These are phyloP conservation scores for Acanthoscelides obtectus DNA, from an alignment of 2,888 invertebrate genomes.

Conservation along the genomic window DNA sequence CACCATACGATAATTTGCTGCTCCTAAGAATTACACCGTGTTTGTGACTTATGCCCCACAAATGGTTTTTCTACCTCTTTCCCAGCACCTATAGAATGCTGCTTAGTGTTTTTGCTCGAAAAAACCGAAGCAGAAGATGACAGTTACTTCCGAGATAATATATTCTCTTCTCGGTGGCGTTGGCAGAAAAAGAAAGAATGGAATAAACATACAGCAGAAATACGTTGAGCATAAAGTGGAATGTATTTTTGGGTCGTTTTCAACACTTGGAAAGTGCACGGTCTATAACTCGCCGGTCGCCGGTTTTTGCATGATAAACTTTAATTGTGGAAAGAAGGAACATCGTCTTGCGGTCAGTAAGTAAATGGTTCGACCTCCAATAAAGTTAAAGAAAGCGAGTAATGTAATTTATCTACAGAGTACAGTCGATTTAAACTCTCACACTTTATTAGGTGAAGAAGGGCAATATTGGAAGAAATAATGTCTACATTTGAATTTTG, in stretches of 20 bases:
- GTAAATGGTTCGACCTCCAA: conserved; percentile 26
- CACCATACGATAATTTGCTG: no score
- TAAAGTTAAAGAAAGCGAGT: conserved; percentile 22
- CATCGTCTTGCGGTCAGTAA: conserved; percentile 30
- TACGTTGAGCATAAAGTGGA: not conserved
- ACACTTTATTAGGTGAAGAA: no score
- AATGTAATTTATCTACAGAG: conserved; percentile 20
- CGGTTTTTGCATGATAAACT: conserved; percentile 21
- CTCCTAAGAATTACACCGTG: no score
- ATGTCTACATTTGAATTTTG: no score
- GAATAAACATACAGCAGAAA: not conserved
- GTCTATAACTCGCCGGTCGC: conserved; percentile 12
- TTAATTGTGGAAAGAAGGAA: conserved; percentile 20
- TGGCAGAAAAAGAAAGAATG: not conserved
- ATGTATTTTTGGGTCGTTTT: conserved; percentile 8
- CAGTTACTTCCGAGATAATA: not conserved
- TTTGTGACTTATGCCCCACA: no score
- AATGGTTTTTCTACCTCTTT: not conserved
- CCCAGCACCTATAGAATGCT: not conserved
- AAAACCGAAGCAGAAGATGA: not conserved
- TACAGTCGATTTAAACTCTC: conserved; percentile 8
- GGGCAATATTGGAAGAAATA: no score
- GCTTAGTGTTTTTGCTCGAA: not conserved
- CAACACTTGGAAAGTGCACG: conserved; percentile 19
- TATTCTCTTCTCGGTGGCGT: not conserved